Percentiles rank a stretch among this genome's conserved stretches.
Evolutionary conservation across 1,140 invertebrate genomes (phyloP).

Genomic region (Melanaphis sacchari): DNA sequence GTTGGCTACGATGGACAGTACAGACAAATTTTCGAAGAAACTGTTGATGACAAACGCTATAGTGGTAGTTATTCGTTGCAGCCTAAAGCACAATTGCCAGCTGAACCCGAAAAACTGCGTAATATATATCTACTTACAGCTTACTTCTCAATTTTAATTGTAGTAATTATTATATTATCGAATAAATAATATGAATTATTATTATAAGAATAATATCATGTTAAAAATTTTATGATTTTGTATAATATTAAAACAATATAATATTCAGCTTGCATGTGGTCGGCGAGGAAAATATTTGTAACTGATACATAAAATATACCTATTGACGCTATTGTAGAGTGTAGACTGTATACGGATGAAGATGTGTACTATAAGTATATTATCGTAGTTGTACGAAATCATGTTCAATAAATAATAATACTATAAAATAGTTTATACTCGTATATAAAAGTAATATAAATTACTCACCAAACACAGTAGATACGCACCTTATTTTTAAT

Average conservation of each 20-base stretch:
- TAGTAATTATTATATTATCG: not conserved
- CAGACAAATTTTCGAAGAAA: not conserved
- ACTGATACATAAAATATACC: too few species aligned
- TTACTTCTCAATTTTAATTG: not conserved
- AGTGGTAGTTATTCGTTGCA: not conserved
- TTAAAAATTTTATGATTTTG: not conserved
- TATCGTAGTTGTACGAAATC: too few species aligned
- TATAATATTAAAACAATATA: not conserved
- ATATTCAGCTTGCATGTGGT: not conserved
- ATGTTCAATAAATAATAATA: too few species aligned
- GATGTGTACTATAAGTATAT: too few species aligned
- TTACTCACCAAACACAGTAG: not conserved
- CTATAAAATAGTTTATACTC: too few species aligned
- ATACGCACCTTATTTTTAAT: not conserved
- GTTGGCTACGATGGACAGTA: not conserved
- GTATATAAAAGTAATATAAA: too few species aligned
- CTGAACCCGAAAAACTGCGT: not conserved
- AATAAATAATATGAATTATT: not conserved
- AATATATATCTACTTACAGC: not conserved
- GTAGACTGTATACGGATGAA: too few species aligned
- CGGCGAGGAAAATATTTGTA: not conserved
- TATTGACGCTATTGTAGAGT: too few species aligned
- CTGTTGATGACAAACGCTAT: too few species aligned
- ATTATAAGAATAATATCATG: not conserved
- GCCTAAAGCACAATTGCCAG: not conserved